These are phyloP conservation scores for Chloroceryle inda DNA, from an alignment of 2,797 vertebrate species.

Conservation along the genomic window DNA sequence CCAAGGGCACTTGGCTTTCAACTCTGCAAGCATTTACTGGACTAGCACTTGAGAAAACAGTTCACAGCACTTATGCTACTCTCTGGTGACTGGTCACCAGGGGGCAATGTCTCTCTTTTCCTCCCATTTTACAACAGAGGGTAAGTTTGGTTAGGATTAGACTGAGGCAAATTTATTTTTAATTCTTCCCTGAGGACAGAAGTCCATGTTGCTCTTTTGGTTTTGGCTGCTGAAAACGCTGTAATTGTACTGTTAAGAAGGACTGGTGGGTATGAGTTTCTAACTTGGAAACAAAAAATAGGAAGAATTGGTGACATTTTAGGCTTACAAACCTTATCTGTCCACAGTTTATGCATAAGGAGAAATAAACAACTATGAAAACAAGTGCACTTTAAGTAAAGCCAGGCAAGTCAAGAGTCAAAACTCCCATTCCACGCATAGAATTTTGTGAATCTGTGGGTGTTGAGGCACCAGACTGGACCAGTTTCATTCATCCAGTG, in stretches of 20 bases:
- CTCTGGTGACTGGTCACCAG: background rate
- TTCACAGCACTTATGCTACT: background rate
- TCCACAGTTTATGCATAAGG: background rate
- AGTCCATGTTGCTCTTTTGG: background rate
- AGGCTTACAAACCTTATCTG: background rate
- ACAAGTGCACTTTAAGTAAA: background rate
- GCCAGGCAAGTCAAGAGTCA: background rate
- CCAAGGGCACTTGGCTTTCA: background rate
- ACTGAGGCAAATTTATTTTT: rapidly evolving
- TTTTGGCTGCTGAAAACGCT: background rate
- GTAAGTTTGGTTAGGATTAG: background rate
- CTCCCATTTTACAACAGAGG: background rate
- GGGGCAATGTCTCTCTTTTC: slow-evolving; percentile 23
- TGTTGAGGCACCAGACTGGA: background rate
- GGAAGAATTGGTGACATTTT: background rate
- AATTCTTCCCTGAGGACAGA: background rate
- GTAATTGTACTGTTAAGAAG: background rate
- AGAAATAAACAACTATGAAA: background rate
- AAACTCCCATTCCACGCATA: background rate
- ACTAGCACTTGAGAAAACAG: background rate
- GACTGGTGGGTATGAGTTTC: background rate
- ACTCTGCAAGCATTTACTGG: background rate
- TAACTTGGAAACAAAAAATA: background rate
- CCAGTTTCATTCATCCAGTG: background rate
- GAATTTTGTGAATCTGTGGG: background rate